Evolutionary conservation across 2,888 invertebrate species (phyloP), one percentile per base, ranked within the genome.

Genomic region (Caenorhabditis sp.): DNA sequence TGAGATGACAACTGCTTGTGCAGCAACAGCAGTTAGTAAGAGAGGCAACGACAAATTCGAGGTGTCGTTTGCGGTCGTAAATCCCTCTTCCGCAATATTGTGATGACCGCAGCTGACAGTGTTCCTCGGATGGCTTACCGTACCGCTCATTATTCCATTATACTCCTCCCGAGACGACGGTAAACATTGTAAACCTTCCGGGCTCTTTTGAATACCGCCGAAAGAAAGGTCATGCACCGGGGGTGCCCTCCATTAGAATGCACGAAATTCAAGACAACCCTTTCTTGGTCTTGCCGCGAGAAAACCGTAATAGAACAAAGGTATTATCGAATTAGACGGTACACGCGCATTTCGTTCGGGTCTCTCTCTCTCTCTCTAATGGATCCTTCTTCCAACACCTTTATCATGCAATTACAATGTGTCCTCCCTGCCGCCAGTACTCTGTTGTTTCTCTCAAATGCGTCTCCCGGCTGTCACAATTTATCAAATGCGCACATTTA

Each of bases 291-390:
- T 53, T 15, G 15, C 24, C 37, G 37, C 20, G 30, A 20, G 45
- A 30, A 41, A 43, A 37, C 39, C 52, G 45, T 63, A 63, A 63
- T 53, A 63, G 52, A 62, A 62, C 63, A 63, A 63, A 53, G 63
- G 63, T 63, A 63, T 63, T 63, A 63, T 63, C 63, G 63, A 63
- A 63, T 63, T 63, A 63, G 45, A 35, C 45, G 45, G 56, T 56
- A 15, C 30, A n/a, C 15, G 17, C 26, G 32, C n/a, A 11, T 43
- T 32, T 37, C 48, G 46, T 59, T 35, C 48, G 24, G 30, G 50
- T 15, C 41, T 39, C 39, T 20, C 41, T n/a, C n/a, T 22, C 8
- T 13, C 39, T 32, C 24, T 55, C 50, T 63, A 53, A 45, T 63
- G 62, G 50, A 55, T 52, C 27, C 20, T 7, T 32, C 11, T 15